Conservation (phyloP, 1,140 invertebrate genomes). For the Pissodes strobi region DNA sequence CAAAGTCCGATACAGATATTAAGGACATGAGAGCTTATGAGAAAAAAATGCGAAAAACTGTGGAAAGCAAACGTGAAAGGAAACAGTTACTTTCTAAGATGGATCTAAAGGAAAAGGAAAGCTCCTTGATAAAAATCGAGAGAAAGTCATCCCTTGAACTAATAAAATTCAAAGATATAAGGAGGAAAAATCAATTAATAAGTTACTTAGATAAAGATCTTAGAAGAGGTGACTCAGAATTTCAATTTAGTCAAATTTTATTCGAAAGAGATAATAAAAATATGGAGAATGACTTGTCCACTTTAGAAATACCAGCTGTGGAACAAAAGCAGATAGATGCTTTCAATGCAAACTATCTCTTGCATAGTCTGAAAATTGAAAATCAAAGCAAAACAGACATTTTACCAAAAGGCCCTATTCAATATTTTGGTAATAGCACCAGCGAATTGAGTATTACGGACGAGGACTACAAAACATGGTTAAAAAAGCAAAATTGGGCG, state of each 20-base stretch:
- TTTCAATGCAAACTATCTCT: slow-evolving; percentile 13
- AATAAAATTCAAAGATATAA: neutral
- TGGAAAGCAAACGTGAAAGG: neutral
- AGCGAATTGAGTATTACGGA: slow-evolving; percentile 8
- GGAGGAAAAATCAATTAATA: slow-evolving; percentile 7
- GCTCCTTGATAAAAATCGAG: neutral
- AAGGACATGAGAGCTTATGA: too few species aligned
- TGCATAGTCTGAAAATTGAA: neutral
- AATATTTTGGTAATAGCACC: neutral
- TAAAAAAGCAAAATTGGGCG: slow-evolving; percentile 8
- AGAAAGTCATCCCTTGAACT: neutral
- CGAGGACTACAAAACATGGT: slow-evolving; percentile 18
- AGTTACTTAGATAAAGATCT: slow-evolving; percentile 4
- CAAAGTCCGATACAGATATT: slow-evolving; percentile 5
- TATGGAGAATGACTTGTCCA: slow-evolving; percentile 1
- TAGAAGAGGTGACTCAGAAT: slow-evolving; percentile 1
- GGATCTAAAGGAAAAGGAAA: too few species aligned
- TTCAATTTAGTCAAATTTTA: slow-evolving; percentile 16
- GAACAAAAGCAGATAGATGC: neutral
- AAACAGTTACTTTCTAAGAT: neutral
- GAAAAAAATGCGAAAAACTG: neutral
- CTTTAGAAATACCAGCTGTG: neutral
- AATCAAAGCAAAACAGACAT: neutral
- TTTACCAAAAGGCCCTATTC: neutral
- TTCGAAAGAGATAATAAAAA: slow-evolving; percentile 6